These are phyloP conservation scores for Pterostichus madidus DNA, from an alignment of 2,888 invertebrate species.

Conservation along the genomic window DNA sequence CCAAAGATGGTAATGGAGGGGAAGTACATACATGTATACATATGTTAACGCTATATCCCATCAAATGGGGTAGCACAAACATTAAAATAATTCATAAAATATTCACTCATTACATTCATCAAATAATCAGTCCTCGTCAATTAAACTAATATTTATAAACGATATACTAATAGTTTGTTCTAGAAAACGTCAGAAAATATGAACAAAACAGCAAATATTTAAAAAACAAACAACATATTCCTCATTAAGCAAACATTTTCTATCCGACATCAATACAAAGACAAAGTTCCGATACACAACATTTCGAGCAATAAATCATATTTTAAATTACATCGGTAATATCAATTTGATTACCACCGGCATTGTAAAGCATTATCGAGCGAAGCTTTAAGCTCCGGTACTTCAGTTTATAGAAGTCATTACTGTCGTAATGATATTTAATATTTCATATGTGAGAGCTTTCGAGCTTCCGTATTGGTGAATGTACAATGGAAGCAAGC, in stretches of 20 bases:
- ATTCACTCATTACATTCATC: too few species aligned
- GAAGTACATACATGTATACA: too few species aligned
- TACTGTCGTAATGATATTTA: conserved; percentile 28
- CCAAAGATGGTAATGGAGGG: too few species aligned
- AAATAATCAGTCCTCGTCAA: too few species aligned
- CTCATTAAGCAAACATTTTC: background rate
- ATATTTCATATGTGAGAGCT: conserved; percentile 37
- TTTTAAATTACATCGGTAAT: conserved; percentile 15
- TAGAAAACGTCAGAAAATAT: too few species aligned
- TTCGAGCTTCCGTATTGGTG: background rate
- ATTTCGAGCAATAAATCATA: conserved; percentile 11
- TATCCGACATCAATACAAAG: background rate
- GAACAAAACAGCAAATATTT: too few species aligned
- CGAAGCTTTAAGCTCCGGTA: conserved; percentile 7
- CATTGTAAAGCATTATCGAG: conserved; percentile 12
- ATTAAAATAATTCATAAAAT: too few species aligned
- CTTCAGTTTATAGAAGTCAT: conserved; percentile 46
- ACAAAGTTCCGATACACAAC: conserved; percentile 11
- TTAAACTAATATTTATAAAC: too few species aligned
- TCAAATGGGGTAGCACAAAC: too few species aligned
- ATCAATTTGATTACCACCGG: conserved; percentile 8
- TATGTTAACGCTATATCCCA: too few species aligned
- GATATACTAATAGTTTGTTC: too few species aligned
- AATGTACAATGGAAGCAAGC: background rate
- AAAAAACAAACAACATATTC: too few species aligned